phyloP scores from a whole-genome alignment of 64 coral and sea anemone genomes.

The Porites australiensis region DNA sequence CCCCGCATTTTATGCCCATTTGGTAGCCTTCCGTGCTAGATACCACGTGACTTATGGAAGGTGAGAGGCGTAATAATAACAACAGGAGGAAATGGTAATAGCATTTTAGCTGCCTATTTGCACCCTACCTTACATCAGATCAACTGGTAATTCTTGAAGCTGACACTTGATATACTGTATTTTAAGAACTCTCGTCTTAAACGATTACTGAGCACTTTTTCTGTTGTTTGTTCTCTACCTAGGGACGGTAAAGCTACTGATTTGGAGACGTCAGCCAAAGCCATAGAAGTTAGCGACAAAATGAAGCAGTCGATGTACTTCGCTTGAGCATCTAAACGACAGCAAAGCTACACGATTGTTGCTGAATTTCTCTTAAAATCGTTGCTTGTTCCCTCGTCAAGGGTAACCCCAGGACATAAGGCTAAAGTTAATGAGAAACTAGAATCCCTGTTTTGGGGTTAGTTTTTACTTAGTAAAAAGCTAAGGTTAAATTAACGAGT shows the following conservation, averaged over 20 bases:
- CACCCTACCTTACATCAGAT: too few relatives aligned
- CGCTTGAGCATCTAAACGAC: background rate
- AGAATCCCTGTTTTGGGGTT: too few relatives aligned
- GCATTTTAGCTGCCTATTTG: too few relatives aligned
- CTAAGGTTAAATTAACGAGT: too few relatives aligned
- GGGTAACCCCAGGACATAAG: too few relatives aligned
- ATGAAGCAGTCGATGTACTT: constrained; percentile 63
- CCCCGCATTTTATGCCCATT: constrained; percentile 88
- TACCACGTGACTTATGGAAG: constrained; percentile 52
- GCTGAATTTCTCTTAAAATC: too few relatives aligned
- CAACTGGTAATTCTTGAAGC: too few relatives aligned
- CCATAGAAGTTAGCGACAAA: constrained; percentile 41
- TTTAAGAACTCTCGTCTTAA: background rate
- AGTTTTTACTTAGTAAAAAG: too few relatives aligned
- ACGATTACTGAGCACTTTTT: background rate
- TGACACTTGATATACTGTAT: too few relatives aligned
- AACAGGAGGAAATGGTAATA: background rate
- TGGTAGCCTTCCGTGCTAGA: constrained; percentile 81
- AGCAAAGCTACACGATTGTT: too few relatives aligned
- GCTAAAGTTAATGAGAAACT: too few relatives aligned
- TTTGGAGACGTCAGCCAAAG: constrained; percentile 3
- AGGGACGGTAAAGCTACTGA: background rate
- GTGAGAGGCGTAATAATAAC: background rate
- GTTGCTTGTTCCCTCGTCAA: too few relatives aligned
- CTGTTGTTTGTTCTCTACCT: background rate